Evolutionary conservation across 2,113 vertebrate genomes (phyloP).

Genomic region (Origma solitaria): DNA sequence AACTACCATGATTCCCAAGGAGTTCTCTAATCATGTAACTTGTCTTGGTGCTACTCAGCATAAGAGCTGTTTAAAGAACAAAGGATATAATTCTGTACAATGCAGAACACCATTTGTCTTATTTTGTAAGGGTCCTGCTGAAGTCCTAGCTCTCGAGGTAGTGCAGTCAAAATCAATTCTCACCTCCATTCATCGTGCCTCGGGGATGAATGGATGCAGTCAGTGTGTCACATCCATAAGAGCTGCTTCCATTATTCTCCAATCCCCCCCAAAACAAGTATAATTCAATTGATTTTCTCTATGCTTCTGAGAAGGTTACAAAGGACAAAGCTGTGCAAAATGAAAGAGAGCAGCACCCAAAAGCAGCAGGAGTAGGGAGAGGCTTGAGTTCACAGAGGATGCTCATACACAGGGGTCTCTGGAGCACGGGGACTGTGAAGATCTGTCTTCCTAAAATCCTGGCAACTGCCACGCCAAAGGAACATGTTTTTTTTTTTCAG

Average conservation of each 20-base stretch:
- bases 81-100: conserved; percentile 48
- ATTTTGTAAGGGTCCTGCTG: conserved; percentile 43
- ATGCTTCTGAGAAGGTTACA: neutral
- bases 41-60: conserved; percentile 11
- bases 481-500: neutral
- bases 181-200: conserved; percentile 56
- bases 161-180: conserved; percentile 62
- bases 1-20: neutral
- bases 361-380: neutral
- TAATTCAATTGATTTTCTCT: conserved; percentile 31
- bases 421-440: neutral
- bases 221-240: neutral
- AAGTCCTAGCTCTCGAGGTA: conserved; percentile 26
- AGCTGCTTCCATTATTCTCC: conserved; percentile 30
- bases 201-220: conserved; percentile 30
- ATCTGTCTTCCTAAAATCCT: neutral
- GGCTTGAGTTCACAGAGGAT: neutral
- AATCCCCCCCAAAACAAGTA: conserved; percentile 19
- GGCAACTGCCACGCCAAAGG: neutral
- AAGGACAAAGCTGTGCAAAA: neutral
- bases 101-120: conserved; percentile 62
- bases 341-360: neutral
- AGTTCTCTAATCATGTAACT: neutral
- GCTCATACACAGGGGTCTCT: neutral
- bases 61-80: conserved; percentile 60